Conservation (phyloP, 2,797 vertebrate genomes). For the Hippocampus kuda region DNA sequence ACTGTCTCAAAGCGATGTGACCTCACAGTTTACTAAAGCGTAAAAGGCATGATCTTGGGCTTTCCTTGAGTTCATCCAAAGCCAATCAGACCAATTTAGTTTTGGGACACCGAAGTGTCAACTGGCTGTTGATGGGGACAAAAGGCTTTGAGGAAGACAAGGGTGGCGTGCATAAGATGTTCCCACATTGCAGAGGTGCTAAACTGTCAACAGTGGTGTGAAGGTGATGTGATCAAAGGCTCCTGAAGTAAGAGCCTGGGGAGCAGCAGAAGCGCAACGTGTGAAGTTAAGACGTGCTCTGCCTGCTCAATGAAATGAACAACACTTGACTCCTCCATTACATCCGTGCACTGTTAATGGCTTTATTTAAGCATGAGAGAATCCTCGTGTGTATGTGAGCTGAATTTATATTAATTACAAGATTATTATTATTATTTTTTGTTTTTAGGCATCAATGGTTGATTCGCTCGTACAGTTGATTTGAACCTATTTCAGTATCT, state of each 20-base stretch:
- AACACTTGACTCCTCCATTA: not conserved
- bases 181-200: slow-evolving; percentile 55
- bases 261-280: slow-evolving; percentile 20
- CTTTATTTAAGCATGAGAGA: not conserved
- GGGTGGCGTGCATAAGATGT: slow-evolving; percentile 37
- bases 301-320: not conserved
- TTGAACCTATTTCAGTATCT: not conserved
- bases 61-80: not conserved
- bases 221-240: slow-evolving; percentile 60
- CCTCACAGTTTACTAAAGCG: not conserved
- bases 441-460: not conserved
- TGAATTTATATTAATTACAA: not conserved
- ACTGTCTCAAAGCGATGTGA: not conserved
- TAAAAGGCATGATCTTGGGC: not conserved
- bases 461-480: not conserved
- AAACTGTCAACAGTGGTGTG: slow-evolving; percentile 58
- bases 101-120: slow-evolving; percentile 40
- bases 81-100: slow-evolving; percentile 11
- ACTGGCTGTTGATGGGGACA: slow-evolving; percentile 26
- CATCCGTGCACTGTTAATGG: not conserved
- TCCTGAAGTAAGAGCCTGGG: slow-evolving; percentile 46
- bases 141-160: slow-evolving; percentile 25
- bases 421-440: no score
- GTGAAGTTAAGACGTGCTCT: slow-evolving; percentile 2
- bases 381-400: not conserved